Evolutionary conservation across 35 echinoderm and acorn worm species (phyloP).

Genomic region (Amphiura filiformis): DNA sequence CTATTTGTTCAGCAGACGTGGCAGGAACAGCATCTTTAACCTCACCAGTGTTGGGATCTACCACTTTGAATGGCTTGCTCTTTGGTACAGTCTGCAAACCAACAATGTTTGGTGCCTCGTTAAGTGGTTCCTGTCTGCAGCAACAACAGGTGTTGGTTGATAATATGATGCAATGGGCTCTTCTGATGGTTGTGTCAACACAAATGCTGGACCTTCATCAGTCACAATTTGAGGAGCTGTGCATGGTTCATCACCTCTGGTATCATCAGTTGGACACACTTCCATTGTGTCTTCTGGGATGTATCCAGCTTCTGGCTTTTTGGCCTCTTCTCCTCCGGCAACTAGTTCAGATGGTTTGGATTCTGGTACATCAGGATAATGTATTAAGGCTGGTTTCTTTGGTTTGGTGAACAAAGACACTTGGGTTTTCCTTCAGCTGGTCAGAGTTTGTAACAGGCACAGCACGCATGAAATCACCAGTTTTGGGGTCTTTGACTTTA

Average conservation of each 20-base stretch:
- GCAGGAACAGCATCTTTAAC: too few species aligned
- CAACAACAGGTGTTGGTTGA: not conserved
- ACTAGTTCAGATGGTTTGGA: not conserved
- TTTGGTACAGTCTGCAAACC: too few species aligned
- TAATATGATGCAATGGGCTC: not conserved
- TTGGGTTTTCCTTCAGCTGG: not conserved
- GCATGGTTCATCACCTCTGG: too few species aligned
- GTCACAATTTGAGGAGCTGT: not conserved
- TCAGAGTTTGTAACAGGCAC: slow-evolving; percentile 1
- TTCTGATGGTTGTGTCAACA: too few species aligned
- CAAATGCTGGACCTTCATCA: too few species aligned
- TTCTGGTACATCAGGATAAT: not conserved
- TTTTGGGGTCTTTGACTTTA: not conserved
- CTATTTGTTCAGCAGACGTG: too few species aligned
- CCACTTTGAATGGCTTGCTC: too few species aligned
- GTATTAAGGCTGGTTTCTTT: not conserved
- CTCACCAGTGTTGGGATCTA: too few species aligned
- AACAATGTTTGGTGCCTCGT: not conserved
- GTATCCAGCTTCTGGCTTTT: too few species aligned
- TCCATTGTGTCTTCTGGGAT: too few species aligned
- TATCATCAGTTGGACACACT: too few species aligned
- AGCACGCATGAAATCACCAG: not conserved
- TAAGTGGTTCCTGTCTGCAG: not conserved
- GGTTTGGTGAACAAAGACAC: not conserved
- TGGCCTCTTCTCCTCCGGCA: not conserved